Conservation (phyloP, 2,888 invertebrate species). For the Stramonita haemastoma region DNA sequence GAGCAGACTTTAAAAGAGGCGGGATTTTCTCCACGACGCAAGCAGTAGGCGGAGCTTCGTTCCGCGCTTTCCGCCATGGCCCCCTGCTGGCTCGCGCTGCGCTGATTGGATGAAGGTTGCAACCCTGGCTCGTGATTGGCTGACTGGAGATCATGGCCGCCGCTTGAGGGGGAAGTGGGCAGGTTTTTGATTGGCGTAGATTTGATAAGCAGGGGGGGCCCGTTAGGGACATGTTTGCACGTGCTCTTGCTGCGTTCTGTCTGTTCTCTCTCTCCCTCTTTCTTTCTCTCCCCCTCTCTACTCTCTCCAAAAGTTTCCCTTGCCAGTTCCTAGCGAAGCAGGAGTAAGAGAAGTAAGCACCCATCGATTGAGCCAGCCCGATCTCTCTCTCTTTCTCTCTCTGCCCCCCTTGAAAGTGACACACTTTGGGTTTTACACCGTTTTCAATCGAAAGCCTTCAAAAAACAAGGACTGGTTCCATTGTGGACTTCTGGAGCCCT, state of each 20-base stretch:
- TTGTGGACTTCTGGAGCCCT: neutral
- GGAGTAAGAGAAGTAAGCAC: too few relatives aligned
- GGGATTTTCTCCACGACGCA: too few relatives aligned
- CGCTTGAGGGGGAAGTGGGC: too few relatives aligned
- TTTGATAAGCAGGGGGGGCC: too few relatives aligned
- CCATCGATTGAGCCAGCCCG: too few relatives aligned
- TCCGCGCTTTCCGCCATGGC: neutral
- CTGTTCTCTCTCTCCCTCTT: conserved; percentile 27
- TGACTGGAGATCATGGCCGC: too few relatives aligned
- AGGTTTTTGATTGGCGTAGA: too few relatives aligned
- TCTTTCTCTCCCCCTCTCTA: conserved; percentile 37
- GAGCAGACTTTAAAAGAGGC: too few relatives aligned
- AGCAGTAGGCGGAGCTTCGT: too few relatives aligned
- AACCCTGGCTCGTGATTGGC: neutral
- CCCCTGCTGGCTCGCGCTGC: neutral
- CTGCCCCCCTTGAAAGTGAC: neutral
- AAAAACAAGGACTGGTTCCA: neutral
- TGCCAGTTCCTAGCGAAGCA: neutral
- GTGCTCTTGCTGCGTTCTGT: too few relatives aligned
- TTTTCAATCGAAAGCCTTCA: neutral
- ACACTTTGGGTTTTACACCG: neutral
- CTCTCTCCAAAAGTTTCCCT: conserved; percentile 21
- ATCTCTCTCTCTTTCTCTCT: conserved; percentile 10
- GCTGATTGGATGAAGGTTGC: neutral
- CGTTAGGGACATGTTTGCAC: too few relatives aligned